Evolutionary conservation across 2,888 invertebrate species (phyloP).

Genomic region (Osmoderma eremita): DNA sequence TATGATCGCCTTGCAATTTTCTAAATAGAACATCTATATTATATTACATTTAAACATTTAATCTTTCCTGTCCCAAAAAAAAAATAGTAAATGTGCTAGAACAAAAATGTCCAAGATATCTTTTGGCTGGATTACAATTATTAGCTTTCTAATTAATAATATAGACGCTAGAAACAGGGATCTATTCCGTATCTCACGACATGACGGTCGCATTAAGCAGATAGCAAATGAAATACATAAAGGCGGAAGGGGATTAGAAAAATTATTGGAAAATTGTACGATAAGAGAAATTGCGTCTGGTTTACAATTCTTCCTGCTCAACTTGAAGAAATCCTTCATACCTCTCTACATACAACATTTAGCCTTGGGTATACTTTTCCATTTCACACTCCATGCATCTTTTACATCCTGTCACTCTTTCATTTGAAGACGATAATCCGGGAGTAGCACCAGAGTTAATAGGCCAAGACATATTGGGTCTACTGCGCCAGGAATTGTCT

Average conservation of each 20-base stretch:
- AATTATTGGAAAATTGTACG: constrained; percentile 56
- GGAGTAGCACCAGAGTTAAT: constrained; percentile 63
- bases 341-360: constrained; percentile 64
- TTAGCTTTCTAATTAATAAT: neutral
- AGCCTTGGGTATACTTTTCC: constrained; percentile 60
- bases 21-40: too few relatives aligned
- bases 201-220: constrained; percentile 48
- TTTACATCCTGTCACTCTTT: neutral
- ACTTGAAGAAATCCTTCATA: constrained; percentile 62
- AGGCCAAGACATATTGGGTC: constrained; percentile 65
- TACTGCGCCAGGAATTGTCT: constrained; percentile 63
- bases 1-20: too few relatives aligned
- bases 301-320: constrained; percentile 60
- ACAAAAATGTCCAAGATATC: neutral
- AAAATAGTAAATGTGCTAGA: constrained; percentile 10
- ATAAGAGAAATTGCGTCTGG: constrained; percentile 63
- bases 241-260: constrained; percentile 50
- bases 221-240: constrained; percentile 50
- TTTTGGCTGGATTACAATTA: neutral
- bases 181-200: constrained; percentile 56
- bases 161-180: constrained; percentile 56
- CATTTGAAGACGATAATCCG: constrained; percentile 59
- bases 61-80: too few relatives aligned
- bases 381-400: neutral
- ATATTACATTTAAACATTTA: too few relatives aligned